These are phyloP conservation scores for Nineta flava DNA, from an alignment of 2,888 invertebrate genomes.

Conservation along the genomic window DNA sequence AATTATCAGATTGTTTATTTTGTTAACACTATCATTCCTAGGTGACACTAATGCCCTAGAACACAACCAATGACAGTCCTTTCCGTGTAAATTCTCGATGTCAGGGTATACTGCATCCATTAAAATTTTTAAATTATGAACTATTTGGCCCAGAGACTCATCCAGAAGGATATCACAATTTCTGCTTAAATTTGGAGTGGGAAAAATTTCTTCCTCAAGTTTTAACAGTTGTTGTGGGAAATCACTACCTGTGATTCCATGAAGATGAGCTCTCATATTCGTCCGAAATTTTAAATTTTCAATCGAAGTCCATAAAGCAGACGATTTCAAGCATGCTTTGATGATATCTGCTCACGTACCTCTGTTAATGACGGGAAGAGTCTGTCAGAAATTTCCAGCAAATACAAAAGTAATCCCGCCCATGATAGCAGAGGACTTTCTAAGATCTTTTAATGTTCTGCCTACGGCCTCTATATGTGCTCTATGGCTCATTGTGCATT, in stretches of 20 bases:
- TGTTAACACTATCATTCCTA: not conserved
- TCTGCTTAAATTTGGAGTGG: not conserved
- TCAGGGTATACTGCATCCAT: not conserved
- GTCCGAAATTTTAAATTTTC: not conserved
- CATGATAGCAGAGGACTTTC: slow-evolving; percentile 5
- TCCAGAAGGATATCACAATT: not conserved
- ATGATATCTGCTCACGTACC: not conserved
- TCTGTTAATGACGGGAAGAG: not conserved
- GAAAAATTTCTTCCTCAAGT: not conserved
- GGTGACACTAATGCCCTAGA: not conserved
- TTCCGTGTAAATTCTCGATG: not conserved
- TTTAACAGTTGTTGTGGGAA: not conserved
- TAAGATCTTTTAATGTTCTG: slow-evolving; percentile 15
- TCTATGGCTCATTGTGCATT: slow-evolving; percentile 21
- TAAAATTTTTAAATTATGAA: not conserved
- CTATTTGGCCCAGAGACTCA: not conserved
- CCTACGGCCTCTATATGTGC: slow-evolving; percentile 18
- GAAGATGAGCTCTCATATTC: not conserved
- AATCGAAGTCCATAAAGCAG: not conserved
- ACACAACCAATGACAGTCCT: not conserved
- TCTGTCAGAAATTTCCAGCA: slow-evolving; percentile 5
- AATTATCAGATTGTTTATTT: not conserved
- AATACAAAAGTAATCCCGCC: slow-evolving; percentile 13
- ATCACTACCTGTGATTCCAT: not conserved
- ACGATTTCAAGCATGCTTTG: not conserved